Evolutionary conservation across 2,888 invertebrate species (phyloP).

Genomic region (Sphaerophoria rueppellii): DNA sequence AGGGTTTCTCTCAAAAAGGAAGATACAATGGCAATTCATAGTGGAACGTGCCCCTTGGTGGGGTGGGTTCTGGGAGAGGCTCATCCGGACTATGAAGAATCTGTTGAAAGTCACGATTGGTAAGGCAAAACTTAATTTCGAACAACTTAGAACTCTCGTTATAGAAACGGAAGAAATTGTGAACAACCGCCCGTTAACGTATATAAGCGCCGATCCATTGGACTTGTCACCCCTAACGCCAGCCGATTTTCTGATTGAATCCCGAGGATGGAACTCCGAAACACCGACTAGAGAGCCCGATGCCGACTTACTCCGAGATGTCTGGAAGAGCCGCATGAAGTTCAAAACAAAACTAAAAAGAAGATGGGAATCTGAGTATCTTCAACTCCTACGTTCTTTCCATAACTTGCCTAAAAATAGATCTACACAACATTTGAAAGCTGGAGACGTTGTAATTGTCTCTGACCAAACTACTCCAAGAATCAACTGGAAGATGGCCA

Average conservation of each 20-base stretch:
- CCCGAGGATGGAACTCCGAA: conserved; percentile 6
- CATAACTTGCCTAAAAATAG: background rate
- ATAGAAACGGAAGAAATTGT: conserved; percentile 15
- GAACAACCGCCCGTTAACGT: conserved; percentile 1
- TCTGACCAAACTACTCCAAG: background rate
- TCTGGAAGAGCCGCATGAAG: conserved; percentile 3
- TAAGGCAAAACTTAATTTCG: conserved; percentile 12
- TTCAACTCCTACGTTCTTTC: background rate
- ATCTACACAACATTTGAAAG: conserved; percentile 2
- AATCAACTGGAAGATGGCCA: conserved; percentile 8
- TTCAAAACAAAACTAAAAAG: conserved; percentile 1
- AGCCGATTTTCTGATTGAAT: conserved; percentile 8
- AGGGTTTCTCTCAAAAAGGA: conserved; percentile 3
- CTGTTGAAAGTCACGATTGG: conserved; percentile 10
- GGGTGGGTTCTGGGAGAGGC: background rate
- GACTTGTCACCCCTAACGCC: conserved; percentile 2
- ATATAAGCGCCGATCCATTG: conserved; percentile 6
- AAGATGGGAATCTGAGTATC: conserved; percentile 3
- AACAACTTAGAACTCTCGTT: background rate
- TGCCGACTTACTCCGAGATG: background rate
- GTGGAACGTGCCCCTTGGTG: too few relatives aligned
- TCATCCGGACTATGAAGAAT: conserved; percentile 5
- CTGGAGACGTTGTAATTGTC: conserved; percentile 1
- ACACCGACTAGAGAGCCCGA: background rate
- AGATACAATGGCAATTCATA: background rate